A percentile compares a stretch with the other conserved stretches of the same genome.
Conservation (phyloP, 2,797 vertebrate genomes). For the Cyclopterus lumpus region DNA sequence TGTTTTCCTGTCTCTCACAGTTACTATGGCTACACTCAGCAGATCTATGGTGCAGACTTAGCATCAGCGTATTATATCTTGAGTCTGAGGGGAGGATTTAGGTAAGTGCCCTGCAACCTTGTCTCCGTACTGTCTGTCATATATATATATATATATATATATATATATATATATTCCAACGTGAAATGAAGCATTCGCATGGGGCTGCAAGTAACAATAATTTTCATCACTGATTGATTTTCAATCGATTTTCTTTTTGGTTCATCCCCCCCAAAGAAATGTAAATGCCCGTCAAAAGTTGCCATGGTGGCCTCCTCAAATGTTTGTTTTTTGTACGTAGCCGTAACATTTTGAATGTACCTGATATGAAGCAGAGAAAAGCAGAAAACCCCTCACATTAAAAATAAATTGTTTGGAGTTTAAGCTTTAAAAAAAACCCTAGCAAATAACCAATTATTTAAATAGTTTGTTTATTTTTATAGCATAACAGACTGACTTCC, state of each 20-base stretch:
- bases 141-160: too few species aligned
- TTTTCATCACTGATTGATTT: background rate
- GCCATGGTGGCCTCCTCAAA: background rate
- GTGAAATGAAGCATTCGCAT: background rate
- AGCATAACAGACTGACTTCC: background rate
- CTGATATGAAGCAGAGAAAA: background rate
- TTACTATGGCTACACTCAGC: constrained; percentile 58
- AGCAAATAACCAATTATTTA: background rate
- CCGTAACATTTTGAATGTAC: background rate
- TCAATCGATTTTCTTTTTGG: background rate
- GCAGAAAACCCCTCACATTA: background rate
- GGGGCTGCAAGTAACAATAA: background rate
- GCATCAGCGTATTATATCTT: constrained; percentile 82
- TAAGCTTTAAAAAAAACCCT: background rate
- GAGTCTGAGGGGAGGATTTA: constrained; percentile 83
- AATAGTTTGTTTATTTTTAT: background rate
- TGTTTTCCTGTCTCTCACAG: constrained; percentile 68
- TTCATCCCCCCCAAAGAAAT: background rate
- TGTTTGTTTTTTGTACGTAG: background rate
- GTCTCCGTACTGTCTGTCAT: background rate
- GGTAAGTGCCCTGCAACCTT: constrained; percentile 73
- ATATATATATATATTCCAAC: too few species aligned
- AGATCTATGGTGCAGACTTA: constrained; percentile 70
- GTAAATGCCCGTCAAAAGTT: background rate
- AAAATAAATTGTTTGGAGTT: background rate